A percentile compares a stretch with the other conserved stretches of the same genome.
These are phyloP conservation scores for Rhynchotus rufescens DNA, from an alignment of 2,797 vertebrate species.

Conservation along the genomic window DNA sequence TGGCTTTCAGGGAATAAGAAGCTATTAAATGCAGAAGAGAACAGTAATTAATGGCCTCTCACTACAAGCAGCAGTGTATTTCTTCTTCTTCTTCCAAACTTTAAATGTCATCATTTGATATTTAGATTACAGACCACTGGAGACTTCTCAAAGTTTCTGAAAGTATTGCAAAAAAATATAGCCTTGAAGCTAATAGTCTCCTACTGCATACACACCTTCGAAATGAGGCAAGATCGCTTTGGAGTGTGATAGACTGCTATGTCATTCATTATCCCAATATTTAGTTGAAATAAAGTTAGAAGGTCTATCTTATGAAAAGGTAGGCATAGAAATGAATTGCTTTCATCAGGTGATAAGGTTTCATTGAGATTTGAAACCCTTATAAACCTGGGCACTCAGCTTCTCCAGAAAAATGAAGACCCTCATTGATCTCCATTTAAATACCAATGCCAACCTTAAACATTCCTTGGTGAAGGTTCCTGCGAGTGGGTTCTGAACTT, in stretches of 20 bases:
- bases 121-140: conserved; percentile 8
- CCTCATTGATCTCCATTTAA: background rate
- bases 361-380: background rate
- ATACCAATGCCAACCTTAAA: background rate
- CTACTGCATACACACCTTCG: background rate
- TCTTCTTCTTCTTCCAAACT: background rate
- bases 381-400: background rate
- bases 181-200: background rate
- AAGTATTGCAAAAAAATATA: background rate
- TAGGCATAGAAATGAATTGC: background rate
- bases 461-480: background rate
- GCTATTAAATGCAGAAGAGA: background rate
- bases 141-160: conserved; percentile 10
- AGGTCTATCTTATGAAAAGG: background rate
- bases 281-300: background rate
- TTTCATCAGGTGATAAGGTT: background rate
- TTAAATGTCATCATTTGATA: conserved; percentile 6
- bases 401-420: background rate
- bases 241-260: background rate
- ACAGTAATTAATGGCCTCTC: background rate
- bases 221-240: background rate
- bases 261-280: background rate
- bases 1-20: background rate
- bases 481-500: background rate
- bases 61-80: background rate